Base-by-base conservation (phyloP, 1,140 invertebrate genomes). In the Drosophila yakuba region DNA sequence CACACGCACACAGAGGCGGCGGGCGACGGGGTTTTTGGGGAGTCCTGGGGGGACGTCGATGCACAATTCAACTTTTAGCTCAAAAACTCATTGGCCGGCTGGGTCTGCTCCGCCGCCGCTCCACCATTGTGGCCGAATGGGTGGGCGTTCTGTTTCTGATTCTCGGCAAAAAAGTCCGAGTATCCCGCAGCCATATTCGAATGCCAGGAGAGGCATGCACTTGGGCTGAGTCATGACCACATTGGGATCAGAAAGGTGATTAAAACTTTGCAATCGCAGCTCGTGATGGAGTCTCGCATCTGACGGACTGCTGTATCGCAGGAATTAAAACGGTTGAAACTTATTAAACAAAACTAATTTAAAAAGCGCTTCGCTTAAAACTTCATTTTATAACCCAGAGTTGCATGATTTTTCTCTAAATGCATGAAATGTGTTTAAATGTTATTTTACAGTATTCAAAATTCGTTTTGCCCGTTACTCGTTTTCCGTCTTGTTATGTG, bases 21-120 rank as follows among this genome's bases (percentile, higher is more conserved):
- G 62, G 45, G 45, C 14, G 14, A 59, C 55, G 52, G 58, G 36
- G 38, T 28, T n/a, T 52, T 51, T 23, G 36, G 17, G 20, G 45
- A 23, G 25, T 52, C 38, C 64, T 41, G 60, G 52, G 73, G 61
- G 73, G 56, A 62, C 66, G 80, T 84, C 85, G 85, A 89, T 88
- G 84, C 84, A 88, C 84, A 90, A 88, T 88, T 89, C 84, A 88
- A 90, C 84, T 86, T 86, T 86, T 83, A 76, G 84, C 80, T 89
- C 68, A 68, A 88, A 89, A 88, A 83, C 83, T 89, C 83, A 89
- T 83, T 88, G 84, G 79, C 83, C 81, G 82, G 76, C 66, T 67
- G 57, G 45, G 43, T 52, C 57, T 43, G 50, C 66, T 56, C 57
- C 43, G 50, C 66, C 56, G 36, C 48, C 38, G 14, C 8, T 11